These are phyloP conservation scores for Hafferia zeledoni DNA, from an alignment of 2,797 vertebrate species.

Conservation along the genomic window DNA sequence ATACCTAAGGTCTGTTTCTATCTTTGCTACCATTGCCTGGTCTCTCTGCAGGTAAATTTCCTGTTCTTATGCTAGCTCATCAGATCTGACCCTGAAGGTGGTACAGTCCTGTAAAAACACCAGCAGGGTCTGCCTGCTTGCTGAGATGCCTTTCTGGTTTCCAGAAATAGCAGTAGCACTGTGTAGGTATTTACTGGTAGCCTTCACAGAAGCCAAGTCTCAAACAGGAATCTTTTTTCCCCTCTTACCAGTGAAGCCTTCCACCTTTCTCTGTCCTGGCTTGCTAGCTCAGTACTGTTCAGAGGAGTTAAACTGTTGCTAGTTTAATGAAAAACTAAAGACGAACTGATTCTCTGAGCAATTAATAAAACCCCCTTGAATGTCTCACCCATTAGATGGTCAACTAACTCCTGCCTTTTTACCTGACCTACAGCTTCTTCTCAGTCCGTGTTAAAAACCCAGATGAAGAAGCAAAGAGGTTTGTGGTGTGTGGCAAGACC, in stretches of 20 bases:
- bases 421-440: conserved; percentile 32
- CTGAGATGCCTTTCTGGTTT: neutral
- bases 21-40: neutral
- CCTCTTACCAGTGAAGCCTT: neutral
- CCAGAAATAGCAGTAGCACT: neutral
- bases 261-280: neutral
- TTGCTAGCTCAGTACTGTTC: neutral
- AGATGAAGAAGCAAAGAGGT: neutral
- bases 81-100: neutral
- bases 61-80: neutral
- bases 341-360: neutral
- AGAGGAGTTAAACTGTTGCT: neutral
- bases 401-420: neutral
- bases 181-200: neutral
- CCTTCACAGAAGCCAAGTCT: neutral
- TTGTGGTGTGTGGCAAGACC: neutral
- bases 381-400: neutral
- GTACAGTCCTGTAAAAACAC: neutral
- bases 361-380: neutral
- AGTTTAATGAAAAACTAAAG: neutral
- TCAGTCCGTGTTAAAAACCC: neutral
- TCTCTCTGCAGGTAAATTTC: neutral
- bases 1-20: neutral
- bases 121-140: neutral
- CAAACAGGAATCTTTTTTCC: neutral